Percentiles rank a stretch among this genome's conserved stretches.
Evolutionary conservation across 2,888 invertebrate genomes (phyloP).

Genomic region (Archips xylosteana): DNA sequence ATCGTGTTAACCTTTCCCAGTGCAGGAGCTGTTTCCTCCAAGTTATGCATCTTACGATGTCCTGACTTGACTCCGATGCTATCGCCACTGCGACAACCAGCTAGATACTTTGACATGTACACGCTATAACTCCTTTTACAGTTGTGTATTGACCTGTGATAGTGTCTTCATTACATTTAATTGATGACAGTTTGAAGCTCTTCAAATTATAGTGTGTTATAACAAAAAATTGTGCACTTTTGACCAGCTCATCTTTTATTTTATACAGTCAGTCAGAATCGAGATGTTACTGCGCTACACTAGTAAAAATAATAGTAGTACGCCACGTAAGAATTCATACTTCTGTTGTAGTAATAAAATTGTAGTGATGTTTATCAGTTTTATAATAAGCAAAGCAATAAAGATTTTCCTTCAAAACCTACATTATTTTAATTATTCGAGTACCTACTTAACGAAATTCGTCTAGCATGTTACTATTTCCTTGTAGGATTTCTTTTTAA

Average conservation of each 20-base stretch:
- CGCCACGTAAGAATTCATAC: too few species aligned
- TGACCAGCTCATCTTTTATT: too few species aligned
- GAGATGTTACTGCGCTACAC: too few species aligned
- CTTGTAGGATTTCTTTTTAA: not conserved
- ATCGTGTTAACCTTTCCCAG: not conserved
- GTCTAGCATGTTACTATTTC: not conserved
- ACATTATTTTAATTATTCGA: not conserved
- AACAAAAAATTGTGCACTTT: too few species aligned
- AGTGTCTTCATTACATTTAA: constrained; percentile 36
- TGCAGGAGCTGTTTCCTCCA: constrained; percentile 14
- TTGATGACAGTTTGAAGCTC: constrained; percentile 13
- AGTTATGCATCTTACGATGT: constrained; percentile 26
- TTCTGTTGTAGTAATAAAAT: too few species aligned
- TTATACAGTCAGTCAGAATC: too few species aligned
- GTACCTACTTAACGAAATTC: not conserved
- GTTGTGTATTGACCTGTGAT: constrained; percentile 25
- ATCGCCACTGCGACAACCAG: constrained; percentile 60
- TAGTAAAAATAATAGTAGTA: too few species aligned
- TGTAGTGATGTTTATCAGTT: too few species aligned
- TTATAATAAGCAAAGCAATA: not conserved
- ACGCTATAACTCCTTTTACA: constrained; percentile 47
- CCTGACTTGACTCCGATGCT: constrained; percentile 39
- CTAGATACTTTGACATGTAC: constrained; percentile 55
- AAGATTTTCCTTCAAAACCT: not conserved
- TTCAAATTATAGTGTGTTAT: too few species aligned